These are phyloP conservation scores for Austrolebias charrua DNA, from an alignment of 2,797 vertebrate species.

Conservation along the genomic window DNA sequence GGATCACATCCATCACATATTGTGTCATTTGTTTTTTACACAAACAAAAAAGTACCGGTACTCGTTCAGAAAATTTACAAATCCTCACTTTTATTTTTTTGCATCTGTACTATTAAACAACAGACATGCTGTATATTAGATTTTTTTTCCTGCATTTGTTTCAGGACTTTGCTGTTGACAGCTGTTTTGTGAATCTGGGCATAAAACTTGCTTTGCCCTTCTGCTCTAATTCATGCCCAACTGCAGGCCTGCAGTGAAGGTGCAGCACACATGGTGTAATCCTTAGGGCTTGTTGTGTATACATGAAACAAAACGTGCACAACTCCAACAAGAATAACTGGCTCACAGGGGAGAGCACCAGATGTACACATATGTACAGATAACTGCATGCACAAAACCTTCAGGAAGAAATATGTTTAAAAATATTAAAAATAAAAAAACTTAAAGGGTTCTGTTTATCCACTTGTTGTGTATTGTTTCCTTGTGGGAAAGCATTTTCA, in stretches of 20 bases:
- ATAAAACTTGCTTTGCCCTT: conserved; percentile 52
- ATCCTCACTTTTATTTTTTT: neutral
- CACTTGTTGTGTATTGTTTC: neutral
- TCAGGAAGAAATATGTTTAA: neutral
- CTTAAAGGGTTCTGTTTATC: neutral
- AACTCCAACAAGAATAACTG: conserved; percentile 4
- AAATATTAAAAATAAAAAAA: neutral
- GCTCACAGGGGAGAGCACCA: conserved; percentile 26
- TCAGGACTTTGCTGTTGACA: conserved; percentile 28
- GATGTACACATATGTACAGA: conserved; percentile 10
- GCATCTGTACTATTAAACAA: conserved; percentile 15
- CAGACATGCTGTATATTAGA: conserved; percentile 15
- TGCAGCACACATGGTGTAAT: conserved; percentile 36
- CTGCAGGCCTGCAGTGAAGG: conserved; percentile 34
- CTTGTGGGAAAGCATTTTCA: neutral
- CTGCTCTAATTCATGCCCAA: conserved; percentile 68
- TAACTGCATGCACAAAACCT: neutral
- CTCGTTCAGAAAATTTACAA: neutral
- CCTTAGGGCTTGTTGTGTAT: conserved; percentile 38
- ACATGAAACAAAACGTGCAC: conserved; percentile 36
- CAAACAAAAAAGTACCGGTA: neutral
- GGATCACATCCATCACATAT: too few relatives aligned
- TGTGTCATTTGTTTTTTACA: neutral
- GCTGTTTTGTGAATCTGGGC: conserved; percentile 37
- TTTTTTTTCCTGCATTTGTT: conserved; percentile 6